Base-by-base conservation (phyloP, 2,797 vertebrate species). In the Enteromius unitaeniatus region DNA sequence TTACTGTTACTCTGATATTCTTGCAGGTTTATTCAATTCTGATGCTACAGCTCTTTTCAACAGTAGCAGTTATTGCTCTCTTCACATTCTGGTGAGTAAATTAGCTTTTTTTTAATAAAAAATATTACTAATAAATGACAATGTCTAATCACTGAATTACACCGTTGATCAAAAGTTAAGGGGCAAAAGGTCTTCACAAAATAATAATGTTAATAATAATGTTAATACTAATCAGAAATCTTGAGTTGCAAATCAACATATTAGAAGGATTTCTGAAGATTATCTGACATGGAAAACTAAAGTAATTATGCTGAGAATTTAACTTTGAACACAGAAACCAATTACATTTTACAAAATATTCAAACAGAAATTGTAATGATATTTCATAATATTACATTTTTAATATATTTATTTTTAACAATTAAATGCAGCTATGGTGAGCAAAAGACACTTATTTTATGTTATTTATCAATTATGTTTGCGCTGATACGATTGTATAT, bases 1-100 rank as follows among this genome's bases (percentile, higher is more conserved):
- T 11, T 11, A 11, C 42, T 11, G 42, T 5, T 3, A 2, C 19
- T 17, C 3, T 42, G 0, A 14, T 62, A 6, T 64, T 49, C 5
- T 84, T 83, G 26, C 91, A 99, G 98, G 98, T 99, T 88, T 99
- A 99, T 0, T 94, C 95, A 89, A 98, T 99, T 81, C 94, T 99
- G 82, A 90, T 96, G 94, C 87, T 96, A 21, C 97, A 99, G 93
- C 93, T 98, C 62, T 87, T 96, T n/a, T 92, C 97, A 79, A 97
- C 97, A 0, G 82, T 97, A 0, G 91, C 89, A 3, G 92, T 99
- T 0, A 96, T 99, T 84, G 92, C 95, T 67, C 93, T 99, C 89
- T 99, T 98, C 91, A 97, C 96, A 28, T 99, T 99, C 93, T 97
- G 95, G 97, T 99, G 92, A 94, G 95, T 91, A 17, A 60, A 49